Evolutionary conservation across 2,888 invertebrate species (phyloP).

Genomic region (Ormyrus thymus): DNA sequence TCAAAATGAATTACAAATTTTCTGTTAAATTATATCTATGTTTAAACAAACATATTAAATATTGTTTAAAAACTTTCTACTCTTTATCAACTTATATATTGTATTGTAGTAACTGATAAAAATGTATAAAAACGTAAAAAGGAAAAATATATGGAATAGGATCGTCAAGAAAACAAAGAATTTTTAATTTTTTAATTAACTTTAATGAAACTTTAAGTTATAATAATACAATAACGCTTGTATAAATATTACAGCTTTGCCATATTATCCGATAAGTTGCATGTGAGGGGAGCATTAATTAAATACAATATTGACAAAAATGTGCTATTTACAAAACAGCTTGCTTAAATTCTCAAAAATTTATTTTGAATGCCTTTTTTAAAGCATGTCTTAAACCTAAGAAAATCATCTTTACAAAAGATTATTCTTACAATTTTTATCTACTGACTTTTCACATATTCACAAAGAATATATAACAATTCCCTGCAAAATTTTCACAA

Average conservation of each 20-base stretch:
- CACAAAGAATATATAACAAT: constrained; percentile 23
- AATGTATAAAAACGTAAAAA: background rate
- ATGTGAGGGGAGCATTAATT: constrained; percentile 60
- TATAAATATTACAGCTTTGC: constrained; percentile 64
- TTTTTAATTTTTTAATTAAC: constrained; percentile 59
- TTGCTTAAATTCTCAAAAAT: constrained; percentile 46
- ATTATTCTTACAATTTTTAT: constrained; percentile 39
- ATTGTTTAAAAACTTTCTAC: background rate
- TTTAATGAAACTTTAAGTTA: constrained; percentile 66
- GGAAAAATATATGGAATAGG: background rate
- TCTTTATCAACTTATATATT: background rate
- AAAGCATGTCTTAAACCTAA: constrained; percentile 33
- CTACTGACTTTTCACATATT: constrained; percentile 28
- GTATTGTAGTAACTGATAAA: background rate
- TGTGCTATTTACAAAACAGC: constrained; percentile 64
- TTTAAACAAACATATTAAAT: background rate
- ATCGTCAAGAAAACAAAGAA: constrained; percentile 4
- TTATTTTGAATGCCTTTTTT: constrained; percentile 40
- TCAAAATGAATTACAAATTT: constrained; percentile 8
- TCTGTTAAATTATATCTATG: background rate
- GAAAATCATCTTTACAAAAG: constrained; percentile 48
- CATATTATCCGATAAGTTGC: constrained; percentile 58
- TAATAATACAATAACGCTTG: constrained; percentile 59
- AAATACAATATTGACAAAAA: constrained; percentile 66
- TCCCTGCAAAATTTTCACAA: constrained; percentile 35